These are phyloP conservation scores for Eriosoma lanigerum DNA, from an alignment of 1,140 invertebrate genomes.

Conservation along the genomic window DNA sequence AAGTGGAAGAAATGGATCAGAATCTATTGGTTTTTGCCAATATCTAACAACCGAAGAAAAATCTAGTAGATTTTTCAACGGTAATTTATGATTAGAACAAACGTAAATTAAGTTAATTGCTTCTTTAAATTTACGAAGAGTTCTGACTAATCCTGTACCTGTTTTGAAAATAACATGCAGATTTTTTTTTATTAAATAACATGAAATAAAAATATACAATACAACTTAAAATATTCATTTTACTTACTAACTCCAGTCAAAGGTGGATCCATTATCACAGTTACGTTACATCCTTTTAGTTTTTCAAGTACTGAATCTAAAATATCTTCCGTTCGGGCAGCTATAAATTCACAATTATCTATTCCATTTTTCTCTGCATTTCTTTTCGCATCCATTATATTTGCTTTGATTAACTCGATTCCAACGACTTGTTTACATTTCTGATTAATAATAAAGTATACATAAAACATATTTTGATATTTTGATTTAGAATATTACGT, in stretches of 20 bases:
- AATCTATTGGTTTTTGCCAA: slow-evolving; percentile 56
- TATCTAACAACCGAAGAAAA: slow-evolving; percentile 63
- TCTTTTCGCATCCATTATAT: slow-evolving; percentile 83
- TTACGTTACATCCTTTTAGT: slow-evolving; percentile 63
- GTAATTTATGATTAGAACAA: slow-evolving; percentile 84
- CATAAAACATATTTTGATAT: neutral
- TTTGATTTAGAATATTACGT: too few relatives aligned
- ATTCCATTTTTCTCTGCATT: slow-evolving; percentile 82
- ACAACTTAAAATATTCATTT: neutral
- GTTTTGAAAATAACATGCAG: slow-evolving; percentile 53
- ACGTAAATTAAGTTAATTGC: slow-evolving; percentile 85
- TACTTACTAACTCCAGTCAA: slow-evolving; percentile 81
- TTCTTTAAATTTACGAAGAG: slow-evolving; percentile 72
- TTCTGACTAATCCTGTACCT: slow-evolving; percentile 61
- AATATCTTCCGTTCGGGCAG: slow-evolving; percentile 87
- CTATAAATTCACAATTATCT: slow-evolving; percentile 84
- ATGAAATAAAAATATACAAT: neutral
- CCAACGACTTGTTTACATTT: slow-evolving; percentile 83
- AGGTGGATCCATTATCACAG: slow-evolving; percentile 94
- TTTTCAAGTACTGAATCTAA: slow-evolving; percentile 71
- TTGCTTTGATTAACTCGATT: slow-evolving; percentile 82
- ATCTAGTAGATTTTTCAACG: slow-evolving; percentile 88
- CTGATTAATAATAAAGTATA: slow-evolving; percentile 58
- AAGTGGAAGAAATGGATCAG: slow-evolving; percentile 72
- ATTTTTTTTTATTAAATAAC: neutral